Evolutionary conservation across 2,113 vertebrate species (phyloP), one percentile per base, ranked within the genome.

Genomic region (Zootoca vivipara): DNA sequence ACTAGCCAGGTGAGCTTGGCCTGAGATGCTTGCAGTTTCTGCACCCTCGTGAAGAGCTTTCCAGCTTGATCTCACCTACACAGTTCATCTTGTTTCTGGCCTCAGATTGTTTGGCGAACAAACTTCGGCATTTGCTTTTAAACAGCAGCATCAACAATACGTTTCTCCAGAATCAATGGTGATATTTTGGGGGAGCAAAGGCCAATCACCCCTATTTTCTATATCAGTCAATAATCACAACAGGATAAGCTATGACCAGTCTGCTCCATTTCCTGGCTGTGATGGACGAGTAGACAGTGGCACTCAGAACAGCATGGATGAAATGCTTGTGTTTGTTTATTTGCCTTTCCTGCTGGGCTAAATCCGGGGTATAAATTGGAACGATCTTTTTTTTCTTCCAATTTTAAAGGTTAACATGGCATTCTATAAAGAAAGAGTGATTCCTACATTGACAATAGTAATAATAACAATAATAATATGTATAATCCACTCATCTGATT

Each of bases 381-480:
- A 72, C 35, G 64, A 65, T 74, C 20, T 67, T 74, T 72, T 85
- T 73, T 87, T n/a, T n/a, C n/a, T n/a, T n/a, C n/a, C n/a, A n/a
- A 72, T 73, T 58, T 72, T 62, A 74, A 85, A 62, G 81, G 67
- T 72, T 72, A 81, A 87, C 15, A 40, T 87, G 86, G 40, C 86
- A 81, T 73, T 73, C 67, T 42, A 38, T 58, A 87, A 62, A 82
- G 52, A 69, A 58, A 58, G 65, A 87, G 78, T 5, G 24, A 81
- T 82, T n/a, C 30, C 56, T 46, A 46, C 8, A 4, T 46, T 75
- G 73, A 77, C 72, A 64, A 46, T 46, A 46, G 46, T 46, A 46
- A 46, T 9, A 46, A 10, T 10, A 46, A 46, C 46, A 46, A 46
- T 10, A 46, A 46, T 46, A 46, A 46, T 52, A 52, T 12, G 46